Evolutionary conservation across 92 coral and sea anemone genomes (phyloP), one percentile per base, ranked within the genome.

Genomic region (Porites lobata): DNA sequence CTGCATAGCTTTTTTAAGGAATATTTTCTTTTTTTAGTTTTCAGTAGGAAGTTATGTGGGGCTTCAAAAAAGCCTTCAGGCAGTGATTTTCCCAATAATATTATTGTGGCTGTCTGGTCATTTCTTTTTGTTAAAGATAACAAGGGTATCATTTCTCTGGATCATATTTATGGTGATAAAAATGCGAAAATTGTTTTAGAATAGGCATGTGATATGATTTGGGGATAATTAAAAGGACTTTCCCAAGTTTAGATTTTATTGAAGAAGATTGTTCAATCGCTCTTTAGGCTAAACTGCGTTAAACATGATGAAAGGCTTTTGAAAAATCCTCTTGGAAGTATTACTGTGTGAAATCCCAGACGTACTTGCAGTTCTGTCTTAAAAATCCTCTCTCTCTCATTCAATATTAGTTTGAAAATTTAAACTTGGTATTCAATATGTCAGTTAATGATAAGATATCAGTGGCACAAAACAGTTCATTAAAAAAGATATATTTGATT

Each of bases 381-480:
- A 51, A 12, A 26, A 66, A 80, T 65, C 58, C 52, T 54, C 9
- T 26, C 71, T 58, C 71, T 58, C 50, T 38, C 65, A 13, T 51
- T 50, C 70, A 32, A 38, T 38, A 38, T 38, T 54, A 69, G 52
- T 81, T 24, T 82, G 59, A 22, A n/a, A 70, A 26, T 82, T 15
- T 12, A 58, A 61, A 59, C 43, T 32, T 82, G 22, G 54, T 71
- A 18, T 82, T 82, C 69, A 56, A 70, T 72, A 29, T 82, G 86
- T 7, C 2, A 18, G 20, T 2, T 7, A 15, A 52, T 21, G 76
- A 69, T 81, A 81, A 81, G 77, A 29, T 81, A 69, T 81, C 69
- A 32, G 47, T 26, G 11, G 50, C 20, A 52, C 18, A 6, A 68
- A 54, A 19, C 11, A 53, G n/a, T 81, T 71, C 78, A 82, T 82